phyloP scores from a whole-genome alignment of 1,140 invertebrate genomes.

The Aphidius ervi region DNA sequence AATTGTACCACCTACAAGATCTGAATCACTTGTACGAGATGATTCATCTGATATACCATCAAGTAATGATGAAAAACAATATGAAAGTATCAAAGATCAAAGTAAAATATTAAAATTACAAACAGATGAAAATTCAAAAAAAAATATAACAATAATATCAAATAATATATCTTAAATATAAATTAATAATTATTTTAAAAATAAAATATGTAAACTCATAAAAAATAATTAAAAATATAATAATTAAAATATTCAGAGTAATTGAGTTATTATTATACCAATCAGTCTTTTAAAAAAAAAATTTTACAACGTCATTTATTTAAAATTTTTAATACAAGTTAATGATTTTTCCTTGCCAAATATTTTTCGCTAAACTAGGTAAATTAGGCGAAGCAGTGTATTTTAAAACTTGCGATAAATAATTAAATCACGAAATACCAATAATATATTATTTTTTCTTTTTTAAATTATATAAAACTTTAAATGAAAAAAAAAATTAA shows the following conservation, averaged over 20 bases:
- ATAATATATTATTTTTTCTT: slow-evolving; percentile 12
- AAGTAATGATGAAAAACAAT: slow-evolving; percentile 7
- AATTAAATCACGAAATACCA: not conserved
- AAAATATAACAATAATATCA: no score
- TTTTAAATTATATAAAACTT: slow-evolving; percentile 11
- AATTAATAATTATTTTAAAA: no score
- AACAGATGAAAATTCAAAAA: no score
- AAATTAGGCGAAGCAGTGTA: slow-evolving; percentile 3
- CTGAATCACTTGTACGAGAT: slow-evolving; percentile 19
- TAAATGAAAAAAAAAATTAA: not conserved
- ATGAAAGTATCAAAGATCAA: slow-evolving; percentile 12
- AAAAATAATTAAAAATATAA: no score
- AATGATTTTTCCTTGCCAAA: slow-evolving; percentile 31
- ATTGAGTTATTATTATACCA: no score
- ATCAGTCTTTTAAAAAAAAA: not conserved
- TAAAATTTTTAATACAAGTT: slow-evolving; percentile 16
- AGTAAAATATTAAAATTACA: no score
- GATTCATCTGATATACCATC: slow-evolving; percentile 15
- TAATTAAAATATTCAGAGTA: not conserved
- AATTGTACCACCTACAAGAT: slow-evolving; percentile 20
- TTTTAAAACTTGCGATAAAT: not conserved
- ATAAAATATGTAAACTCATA: no score
- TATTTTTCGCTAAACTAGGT: slow-evolving; percentile 27
- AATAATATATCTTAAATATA: no score
- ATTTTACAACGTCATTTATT: slow-evolving; percentile 1